Evolutionary conservation across 2,113 vertebrate genomes (phyloP).

Genomic region (Thunnus maccoyii): DNA sequence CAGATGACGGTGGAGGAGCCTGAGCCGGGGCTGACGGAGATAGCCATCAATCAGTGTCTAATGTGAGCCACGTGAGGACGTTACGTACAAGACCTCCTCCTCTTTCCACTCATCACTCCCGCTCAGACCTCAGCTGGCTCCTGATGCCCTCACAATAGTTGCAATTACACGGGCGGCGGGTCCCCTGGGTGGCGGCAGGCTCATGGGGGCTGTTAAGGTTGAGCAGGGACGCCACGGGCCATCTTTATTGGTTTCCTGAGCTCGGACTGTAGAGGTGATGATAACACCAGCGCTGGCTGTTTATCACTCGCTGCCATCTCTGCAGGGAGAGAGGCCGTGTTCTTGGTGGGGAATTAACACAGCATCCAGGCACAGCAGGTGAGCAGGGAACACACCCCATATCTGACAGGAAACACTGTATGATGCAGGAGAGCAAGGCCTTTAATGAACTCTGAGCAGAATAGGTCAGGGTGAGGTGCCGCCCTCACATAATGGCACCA

Average conservation of each 20-base stretch:
- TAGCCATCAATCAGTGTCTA: constrained; percentile 56
- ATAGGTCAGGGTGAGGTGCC: constrained; percentile 32
- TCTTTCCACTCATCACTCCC: constrained; percentile 44
- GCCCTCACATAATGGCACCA: constrained; percentile 7
- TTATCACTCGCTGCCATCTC: constrained; percentile 54
- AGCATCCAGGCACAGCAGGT: constrained; percentile 21
- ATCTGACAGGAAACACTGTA: constrained; percentile 16
- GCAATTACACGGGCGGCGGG: constrained; percentile 73
- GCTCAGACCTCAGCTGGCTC: constrained; percentile 78
- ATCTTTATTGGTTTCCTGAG: constrained; percentile 62
- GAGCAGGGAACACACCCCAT: constrained; percentile 9
- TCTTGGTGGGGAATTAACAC: constrained; percentile 43
- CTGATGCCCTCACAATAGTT: constrained; percentile 68
- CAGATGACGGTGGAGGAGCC: neutral
- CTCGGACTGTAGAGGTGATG: constrained; percentile 37
- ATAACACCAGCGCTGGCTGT: constrained; percentile 35
- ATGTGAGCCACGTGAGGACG: constrained; percentile 33
- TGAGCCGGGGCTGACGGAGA: neutral
- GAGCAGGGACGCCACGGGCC: constrained; percentile 15
- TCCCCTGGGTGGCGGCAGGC: constrained; percentile 32
- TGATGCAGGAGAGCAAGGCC: neutral
- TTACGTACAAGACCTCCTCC: constrained; percentile 27
- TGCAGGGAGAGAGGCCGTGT: neutral
- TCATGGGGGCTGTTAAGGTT: constrained; percentile 64
- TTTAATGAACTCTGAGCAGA: constrained; percentile 47